These are phyloP conservation scores for Coleophora flavipennella DNA, from an alignment of 2,888 invertebrate genomes.

Conservation along the genomic window DNA sequence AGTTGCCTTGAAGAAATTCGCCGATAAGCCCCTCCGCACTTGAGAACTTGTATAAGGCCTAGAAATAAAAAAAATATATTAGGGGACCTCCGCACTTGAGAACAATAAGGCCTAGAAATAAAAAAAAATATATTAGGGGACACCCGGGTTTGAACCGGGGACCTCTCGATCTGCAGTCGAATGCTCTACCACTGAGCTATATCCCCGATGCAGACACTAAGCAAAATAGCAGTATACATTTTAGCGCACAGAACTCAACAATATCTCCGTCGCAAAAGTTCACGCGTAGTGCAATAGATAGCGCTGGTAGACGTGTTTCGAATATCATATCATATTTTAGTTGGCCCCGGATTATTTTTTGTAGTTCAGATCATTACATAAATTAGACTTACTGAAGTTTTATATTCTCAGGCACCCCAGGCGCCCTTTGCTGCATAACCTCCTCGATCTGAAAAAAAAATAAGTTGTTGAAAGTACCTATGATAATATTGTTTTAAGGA, in stretches of 20 bases:
- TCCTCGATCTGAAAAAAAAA: slow-evolving; percentile 52
- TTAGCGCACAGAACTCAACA: slow-evolving; percentile 16
- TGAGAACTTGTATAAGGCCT: slow-evolving; percentile 14
- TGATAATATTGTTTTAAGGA: no score
- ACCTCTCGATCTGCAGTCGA: slow-evolving; percentile 72
- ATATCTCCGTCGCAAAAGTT: slow-evolving; percentile 5
- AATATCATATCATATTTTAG: no score
- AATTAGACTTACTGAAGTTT: slow-evolving; percentile 48
- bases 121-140: slow-evolving; percentile 37
- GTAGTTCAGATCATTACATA: no score
- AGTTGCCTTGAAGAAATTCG: slow-evolving; percentile 62
- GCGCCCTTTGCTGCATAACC: slow-evolving; percentile 70
- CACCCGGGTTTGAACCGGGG: slow-evolving; percentile 72
- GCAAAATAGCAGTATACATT: slow-evolving; percentile 28
- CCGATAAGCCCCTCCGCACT: slow-evolving; percentile 40
- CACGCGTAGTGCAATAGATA: slow-evolving; percentile 28
- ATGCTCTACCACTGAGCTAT: slow-evolving; percentile 72
- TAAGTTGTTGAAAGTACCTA: no score
- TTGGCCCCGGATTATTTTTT: no score
- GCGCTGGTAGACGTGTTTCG: slow-evolving; percentile 34
- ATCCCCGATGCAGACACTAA: slow-evolving; percentile 29
- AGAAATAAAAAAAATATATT: slow-evolving; percentile 12
- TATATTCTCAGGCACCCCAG: slow-evolving; percentile 55
- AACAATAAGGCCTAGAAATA: slow-evolving; percentile 12
- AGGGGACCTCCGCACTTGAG: slow-evolving; percentile 72